phyloP scores from a whole-genome alignment of 2,888 invertebrate genomes.

The Lissocephala sabroskyi region DNA sequence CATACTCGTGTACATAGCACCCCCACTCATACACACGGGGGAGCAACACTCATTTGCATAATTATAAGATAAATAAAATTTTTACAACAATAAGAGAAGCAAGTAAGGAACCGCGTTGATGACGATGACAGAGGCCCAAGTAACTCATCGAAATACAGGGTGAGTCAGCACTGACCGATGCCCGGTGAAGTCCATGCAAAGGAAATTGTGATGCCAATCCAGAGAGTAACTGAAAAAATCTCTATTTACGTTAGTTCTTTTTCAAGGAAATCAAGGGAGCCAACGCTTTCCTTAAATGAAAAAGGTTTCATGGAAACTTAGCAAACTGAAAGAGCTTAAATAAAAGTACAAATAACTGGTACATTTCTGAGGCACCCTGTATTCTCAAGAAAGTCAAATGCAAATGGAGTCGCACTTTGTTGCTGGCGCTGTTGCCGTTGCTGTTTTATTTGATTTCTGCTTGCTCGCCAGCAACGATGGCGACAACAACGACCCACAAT shows the following conservation, averaged over 20 bases:
- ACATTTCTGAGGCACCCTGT: too few species aligned
- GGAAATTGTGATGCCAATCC: too few species aligned
- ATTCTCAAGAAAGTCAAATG: conserved; percentile 10
- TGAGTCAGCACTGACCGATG: too few species aligned
- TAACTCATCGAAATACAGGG: conserved; percentile 3
- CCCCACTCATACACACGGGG: not conserved
- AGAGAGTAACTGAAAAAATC: too few species aligned
- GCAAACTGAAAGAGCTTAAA: too few species aligned
- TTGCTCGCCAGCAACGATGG: conserved; percentile 17
- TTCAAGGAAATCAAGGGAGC: too few species aligned
- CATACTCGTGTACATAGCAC: conserved; percentile 8
- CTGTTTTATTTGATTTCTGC: conserved; percentile 49
- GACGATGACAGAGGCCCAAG: conserved; percentile 3
- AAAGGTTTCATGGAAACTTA: too few species aligned
- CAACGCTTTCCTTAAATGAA: too few species aligned
- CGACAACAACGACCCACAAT: conserved; percentile 17
- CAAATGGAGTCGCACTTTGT: conserved; percentile 15
- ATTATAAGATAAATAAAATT: conserved; percentile 63
- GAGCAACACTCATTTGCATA: conserved; percentile 43
- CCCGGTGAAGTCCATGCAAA: too few species aligned
- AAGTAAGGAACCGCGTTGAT: conserved; percentile 2
- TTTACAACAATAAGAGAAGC: conserved; percentile 45
- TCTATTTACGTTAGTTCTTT: too few species aligned
- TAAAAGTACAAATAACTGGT: too few species aligned
- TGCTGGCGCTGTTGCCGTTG: conserved; percentile 21